Conservation (phyloP, 2,113 vertebrate species). For the Microcebus murinus region DNA sequence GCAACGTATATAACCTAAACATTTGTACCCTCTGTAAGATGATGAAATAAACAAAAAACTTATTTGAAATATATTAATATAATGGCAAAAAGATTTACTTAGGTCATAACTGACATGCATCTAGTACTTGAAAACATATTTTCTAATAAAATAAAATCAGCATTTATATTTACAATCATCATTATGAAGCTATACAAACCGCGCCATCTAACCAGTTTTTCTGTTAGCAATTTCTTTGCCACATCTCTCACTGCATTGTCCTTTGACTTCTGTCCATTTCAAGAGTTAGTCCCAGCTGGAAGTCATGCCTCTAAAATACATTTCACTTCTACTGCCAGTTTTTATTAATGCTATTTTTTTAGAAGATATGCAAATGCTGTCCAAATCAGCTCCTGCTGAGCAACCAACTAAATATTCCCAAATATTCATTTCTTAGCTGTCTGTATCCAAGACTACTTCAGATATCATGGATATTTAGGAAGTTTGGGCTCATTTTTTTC, state of each 20-base stretch:
- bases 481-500: not conserved
- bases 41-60: too few species aligned
- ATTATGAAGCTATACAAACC: not conserved
- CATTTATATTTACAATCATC: not conserved
- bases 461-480: not conserved
- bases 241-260: not conserved
- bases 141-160: not conserved
- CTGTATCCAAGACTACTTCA: not conserved
- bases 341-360: slow-evolving; percentile 6
- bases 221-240: not conserved
- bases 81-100: not conserved
- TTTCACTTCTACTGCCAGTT: not conserved
- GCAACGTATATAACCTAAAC: too few species aligned
- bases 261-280: not conserved
- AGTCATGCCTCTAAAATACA: not conserved
- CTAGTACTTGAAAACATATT: not conserved
- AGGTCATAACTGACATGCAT: not conserved
- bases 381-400: not conserved
- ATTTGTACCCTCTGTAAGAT: too few species aligned
- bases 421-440: not conserved
- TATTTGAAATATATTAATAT: not conserved
- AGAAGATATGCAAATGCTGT: not conserved
- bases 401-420: not conserved
- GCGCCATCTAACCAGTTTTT: not conserved
- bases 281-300: not conserved